A percentile compares a stretch with the other conserved stretches of the same genome.
These are phyloP conservation scores for Drosophila meridiana DNA, from an alignment of 2,888 invertebrate species.

Conservation along the genomic window DNA sequence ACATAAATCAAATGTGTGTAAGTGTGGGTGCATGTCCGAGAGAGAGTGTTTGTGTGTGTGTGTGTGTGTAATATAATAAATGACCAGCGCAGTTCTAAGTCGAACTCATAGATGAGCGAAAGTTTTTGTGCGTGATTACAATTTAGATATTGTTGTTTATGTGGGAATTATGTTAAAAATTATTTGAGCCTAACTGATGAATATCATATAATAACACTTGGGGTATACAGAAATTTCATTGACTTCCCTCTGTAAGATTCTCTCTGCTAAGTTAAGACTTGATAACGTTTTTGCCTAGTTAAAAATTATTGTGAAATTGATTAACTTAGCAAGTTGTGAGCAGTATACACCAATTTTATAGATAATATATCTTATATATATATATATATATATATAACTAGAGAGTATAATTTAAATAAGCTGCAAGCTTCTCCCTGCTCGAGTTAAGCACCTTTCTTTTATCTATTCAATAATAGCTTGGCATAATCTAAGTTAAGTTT, in stretches of 20 bases:
- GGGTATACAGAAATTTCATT: not conserved
- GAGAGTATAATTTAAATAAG: too few relatives aligned
- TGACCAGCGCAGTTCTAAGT: conserved; percentile 1
- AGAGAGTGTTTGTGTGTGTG: not conserved
- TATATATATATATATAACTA: not conserved
- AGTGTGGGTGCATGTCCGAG: not conserved
- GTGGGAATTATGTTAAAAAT: not conserved
- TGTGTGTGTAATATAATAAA: conserved; percentile 24
- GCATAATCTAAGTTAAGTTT: not conserved
- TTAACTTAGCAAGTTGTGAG: not conserved
- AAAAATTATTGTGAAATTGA: not conserved
- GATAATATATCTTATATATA: not conserved
- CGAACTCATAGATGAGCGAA: conserved; percentile 11
- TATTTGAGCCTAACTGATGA: not conserved
- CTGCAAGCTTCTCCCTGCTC: not conserved
- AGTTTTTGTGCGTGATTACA: conserved; percentile 30
- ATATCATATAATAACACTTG: not conserved
- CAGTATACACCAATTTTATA: not conserved
- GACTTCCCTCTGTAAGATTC: not conserved
- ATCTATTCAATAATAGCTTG: not conserved
- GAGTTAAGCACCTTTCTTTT: too few relatives aligned
- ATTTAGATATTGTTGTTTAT: conserved; percentile 8
- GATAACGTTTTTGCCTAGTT: not conserved
- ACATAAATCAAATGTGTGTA: conserved; percentile 44
- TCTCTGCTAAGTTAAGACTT: not conserved